Conservation (phyloP, 2,888 invertebrate genomes). For the Dasypolia templi region DNA sequence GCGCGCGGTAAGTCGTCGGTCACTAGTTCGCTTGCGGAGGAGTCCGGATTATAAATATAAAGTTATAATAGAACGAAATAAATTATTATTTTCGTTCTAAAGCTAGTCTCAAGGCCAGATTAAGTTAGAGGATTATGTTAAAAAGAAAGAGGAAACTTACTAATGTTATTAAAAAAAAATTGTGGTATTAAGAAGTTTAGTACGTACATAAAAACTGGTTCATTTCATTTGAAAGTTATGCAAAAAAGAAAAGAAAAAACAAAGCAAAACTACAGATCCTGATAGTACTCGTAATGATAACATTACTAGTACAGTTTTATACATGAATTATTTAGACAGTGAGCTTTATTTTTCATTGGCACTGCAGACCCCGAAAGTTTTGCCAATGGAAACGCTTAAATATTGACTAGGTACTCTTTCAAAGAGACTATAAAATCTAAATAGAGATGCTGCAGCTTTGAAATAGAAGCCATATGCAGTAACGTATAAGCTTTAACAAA, state of each 20-base stretch:
- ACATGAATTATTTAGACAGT: neutral
- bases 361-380: no score
- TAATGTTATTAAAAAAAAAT: conserved; percentile 52
- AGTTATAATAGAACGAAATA: neutral
- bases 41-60: conserved; percentile 8
- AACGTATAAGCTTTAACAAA: conserved; percentile 6
- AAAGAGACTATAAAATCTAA: neutral
- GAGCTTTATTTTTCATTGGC: neutral
- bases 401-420: neutral
- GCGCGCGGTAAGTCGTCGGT: neutral
- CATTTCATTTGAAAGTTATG: conserved; percentile 38
- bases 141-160: conserved; percentile 22
- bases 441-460: neutral
- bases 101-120: conserved; percentile 9
- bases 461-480: neutral
- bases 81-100: conserved; percentile 23
- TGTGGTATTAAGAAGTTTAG: conserved; percentile 24
- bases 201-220: conserved; percentile 25
- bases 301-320: conserved; percentile 13
- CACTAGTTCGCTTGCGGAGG: neutral
- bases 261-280: conserved; percentile 5
- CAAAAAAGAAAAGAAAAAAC: no score
- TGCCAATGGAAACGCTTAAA: neutral
- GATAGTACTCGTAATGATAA: neutral
- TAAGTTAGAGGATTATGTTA: neutral